Conservation (phyloP, 2,113 vertebrate species). For the Urocolius indicus region DNA sequence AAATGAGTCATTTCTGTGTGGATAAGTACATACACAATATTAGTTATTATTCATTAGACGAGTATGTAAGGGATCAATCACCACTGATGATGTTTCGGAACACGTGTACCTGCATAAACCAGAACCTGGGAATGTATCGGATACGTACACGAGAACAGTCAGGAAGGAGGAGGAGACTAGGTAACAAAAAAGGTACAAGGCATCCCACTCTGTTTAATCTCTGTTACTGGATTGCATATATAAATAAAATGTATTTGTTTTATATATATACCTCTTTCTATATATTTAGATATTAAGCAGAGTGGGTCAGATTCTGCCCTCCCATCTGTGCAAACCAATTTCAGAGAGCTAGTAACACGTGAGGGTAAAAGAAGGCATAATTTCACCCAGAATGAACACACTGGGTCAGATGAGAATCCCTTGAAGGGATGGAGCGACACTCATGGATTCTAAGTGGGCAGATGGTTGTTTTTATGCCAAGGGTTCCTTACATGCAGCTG, state of each 20-base stretch:
- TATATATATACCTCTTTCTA: background rate
- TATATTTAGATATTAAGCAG: constrained; percentile 55
- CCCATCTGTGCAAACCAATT: constrained; percentile 31
- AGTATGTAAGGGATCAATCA: constrained; percentile 58
- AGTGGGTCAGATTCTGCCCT: constrained; percentile 42
- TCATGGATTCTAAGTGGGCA: background rate
- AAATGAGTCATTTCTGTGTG: constrained; percentile 65
- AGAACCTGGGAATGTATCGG: constrained; percentile 37
- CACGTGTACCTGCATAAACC: constrained; percentile 49
- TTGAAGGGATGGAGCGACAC: background rate
- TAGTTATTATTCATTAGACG: constrained; percentile 54
- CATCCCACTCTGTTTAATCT: constrained; percentile 55
- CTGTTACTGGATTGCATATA: constrained; percentile 47
- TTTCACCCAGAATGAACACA: background rate
- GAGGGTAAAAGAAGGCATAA: constrained; percentile 10
- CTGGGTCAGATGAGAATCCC: background rate
- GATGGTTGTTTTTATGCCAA: background rate
- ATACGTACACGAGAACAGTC: constrained; percentile 13
- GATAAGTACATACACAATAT: constrained; percentile 70
- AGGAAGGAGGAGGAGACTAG: background rate
- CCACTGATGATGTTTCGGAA: constrained; percentile 28
- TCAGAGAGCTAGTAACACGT: background rate
- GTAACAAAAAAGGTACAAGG: background rate
- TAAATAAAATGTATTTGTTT: constrained; percentile 54
- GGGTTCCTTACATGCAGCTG: constrained; percentile 1